Base-by-base conservation (phyloP, 2,797 vertebrate genomes). In the Trematomus bernacchii region DNA sequence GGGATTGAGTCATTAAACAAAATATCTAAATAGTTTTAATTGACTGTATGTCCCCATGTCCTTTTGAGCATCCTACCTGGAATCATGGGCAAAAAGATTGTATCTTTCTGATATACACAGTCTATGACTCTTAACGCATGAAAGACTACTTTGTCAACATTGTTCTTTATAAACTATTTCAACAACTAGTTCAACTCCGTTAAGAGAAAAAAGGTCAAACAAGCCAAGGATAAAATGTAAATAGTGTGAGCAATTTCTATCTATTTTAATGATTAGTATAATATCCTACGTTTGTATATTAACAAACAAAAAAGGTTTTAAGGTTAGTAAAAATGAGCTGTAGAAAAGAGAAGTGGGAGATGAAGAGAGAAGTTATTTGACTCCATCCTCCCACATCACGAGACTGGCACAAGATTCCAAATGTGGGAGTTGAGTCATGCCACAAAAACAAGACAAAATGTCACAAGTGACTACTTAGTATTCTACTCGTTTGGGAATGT, bases 381-480 rank as follows among this genome's bases (percentile, higher is more conserved):
- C 54, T 77, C 50, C 21, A 7, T 81, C 79, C 67, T 82, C 82
- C 84, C 76, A 78, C 85, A 75, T 88, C 85, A 93, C 55, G 14
- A 74, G 84, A 87, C 77, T 19, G 54, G 77, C 79, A 80, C 83
- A 48, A 71, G 77, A 87, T 87, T 88, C 71, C 53, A 47, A 55
- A 88, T 71, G 90, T 91, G 84, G 91, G 93, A 84, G 90, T 83
- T 66, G 6, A 82, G 79, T 80, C 84, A 82, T 44, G 78, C 80
- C 76, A 53, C 50, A 0, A 74, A 84, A 60, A 46, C 15, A 73
- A 44, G 69, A 73, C 73, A 68, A 77, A 91, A 90, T 79, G 84
- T 72, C 80, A 82, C 71, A 68, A 80, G 58, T 50, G 50, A 71
- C 60, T 52, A 67, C 40, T 83, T 77, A 44, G 75, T 68, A 77